phyloP scores from a whole-genome alignment of 2,888 invertebrate genomes.

The Octodonta nipae region DNA sequence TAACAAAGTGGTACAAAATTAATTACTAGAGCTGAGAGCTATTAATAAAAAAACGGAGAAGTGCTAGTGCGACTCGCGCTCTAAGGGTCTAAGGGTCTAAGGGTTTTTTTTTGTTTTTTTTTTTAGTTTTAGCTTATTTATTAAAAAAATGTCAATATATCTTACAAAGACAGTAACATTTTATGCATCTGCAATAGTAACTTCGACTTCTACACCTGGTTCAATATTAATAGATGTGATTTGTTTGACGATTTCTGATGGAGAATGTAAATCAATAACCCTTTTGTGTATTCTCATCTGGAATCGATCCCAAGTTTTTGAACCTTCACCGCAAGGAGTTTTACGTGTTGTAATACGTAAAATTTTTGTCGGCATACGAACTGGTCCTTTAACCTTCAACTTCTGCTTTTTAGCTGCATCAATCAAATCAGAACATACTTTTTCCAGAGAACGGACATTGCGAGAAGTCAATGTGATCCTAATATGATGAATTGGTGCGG shows the following conservation, averaged over 20 bases:
- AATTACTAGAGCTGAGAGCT: no score
- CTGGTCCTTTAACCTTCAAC: slow-evolving; percentile 93
- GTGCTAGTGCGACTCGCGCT: no score
- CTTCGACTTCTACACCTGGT: slow-evolving; percentile 98
- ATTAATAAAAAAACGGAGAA: no score
- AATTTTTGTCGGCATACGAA: slow-evolving; percentile 96
- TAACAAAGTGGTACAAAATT: no score
- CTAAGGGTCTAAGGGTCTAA: no score
- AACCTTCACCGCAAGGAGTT: slow-evolving; percentile 99
- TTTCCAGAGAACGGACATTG: slow-evolving; percentile 93
- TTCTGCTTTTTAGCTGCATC: slow-evolving; percentile 94
- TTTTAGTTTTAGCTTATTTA: no score
- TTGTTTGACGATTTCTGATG: slow-evolving; percentile 97
- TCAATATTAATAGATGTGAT: slow-evolving; percentile 99
- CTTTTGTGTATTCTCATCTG: slow-evolving; percentile 98
- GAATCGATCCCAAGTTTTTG: slow-evolving; percentile 95
- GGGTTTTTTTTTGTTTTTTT: no score
- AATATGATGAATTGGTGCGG: slow-evolving; percentile 85
- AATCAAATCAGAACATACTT: slow-evolving; percentile 94
- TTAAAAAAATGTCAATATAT: no score
- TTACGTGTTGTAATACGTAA: slow-evolving; percentile 97
- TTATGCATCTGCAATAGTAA: slow-evolving; percentile 87
- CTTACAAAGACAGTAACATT: no score
- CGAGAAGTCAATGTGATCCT: slow-evolving; percentile 94
- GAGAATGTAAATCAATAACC: slow-evolving; percentile 95